A percentile compares a stretch with the other conserved stretches of the same genome.
Conservation (phyloP, 1,140 invertebrate species). For the Platorchestia sp. region DNA sequence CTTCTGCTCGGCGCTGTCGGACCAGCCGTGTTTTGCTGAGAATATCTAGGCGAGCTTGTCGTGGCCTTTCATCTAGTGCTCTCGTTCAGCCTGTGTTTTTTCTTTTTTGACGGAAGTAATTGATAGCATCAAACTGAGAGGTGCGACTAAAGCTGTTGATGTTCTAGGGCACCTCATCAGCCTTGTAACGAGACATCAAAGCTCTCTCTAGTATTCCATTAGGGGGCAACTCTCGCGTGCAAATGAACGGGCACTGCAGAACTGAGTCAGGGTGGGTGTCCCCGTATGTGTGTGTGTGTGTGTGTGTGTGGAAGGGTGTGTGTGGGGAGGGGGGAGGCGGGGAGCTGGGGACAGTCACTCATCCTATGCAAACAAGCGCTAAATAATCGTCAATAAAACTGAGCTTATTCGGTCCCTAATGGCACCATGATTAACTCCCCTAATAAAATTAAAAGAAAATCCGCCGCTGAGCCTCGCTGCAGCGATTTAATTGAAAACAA, state of each 20-base stretch:
- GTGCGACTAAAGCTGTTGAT: conserved; percentile 52
- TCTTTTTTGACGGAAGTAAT: conserved; percentile 24
- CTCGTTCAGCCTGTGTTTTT: background rate
- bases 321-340: no score
- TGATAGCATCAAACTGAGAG: conserved; percentile 51
- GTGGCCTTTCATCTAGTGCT: conserved; percentile 25
- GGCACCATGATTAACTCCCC: conserved; percentile 2
- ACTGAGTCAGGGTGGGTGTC: background rate
- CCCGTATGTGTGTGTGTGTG: background rate
- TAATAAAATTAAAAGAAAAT: conserved; percentile 18
- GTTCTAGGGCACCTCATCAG: conserved; percentile 49
- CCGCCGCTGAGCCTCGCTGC: background rate
- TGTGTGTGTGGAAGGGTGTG: background rate
- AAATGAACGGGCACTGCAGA: conserved; percentile 7
- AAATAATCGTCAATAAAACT: conserved; percentile 22
- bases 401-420: conserved; percentile 6
- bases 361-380: conserved; percentile 16
- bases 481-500: background rate
- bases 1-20: background rate
- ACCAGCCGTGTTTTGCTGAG: background rate
- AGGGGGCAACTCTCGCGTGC: conserved; percentile 14
- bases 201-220: conserved; percentile 42
- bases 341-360: background rate
- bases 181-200: conserved; percentile 45
- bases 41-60: background rate